A percentile compares a stretch with the other conserved stretches of the same genome.
Conservation (phyloP, 2,797 vertebrate genomes). For the Sebastes nivosus region DNA sequence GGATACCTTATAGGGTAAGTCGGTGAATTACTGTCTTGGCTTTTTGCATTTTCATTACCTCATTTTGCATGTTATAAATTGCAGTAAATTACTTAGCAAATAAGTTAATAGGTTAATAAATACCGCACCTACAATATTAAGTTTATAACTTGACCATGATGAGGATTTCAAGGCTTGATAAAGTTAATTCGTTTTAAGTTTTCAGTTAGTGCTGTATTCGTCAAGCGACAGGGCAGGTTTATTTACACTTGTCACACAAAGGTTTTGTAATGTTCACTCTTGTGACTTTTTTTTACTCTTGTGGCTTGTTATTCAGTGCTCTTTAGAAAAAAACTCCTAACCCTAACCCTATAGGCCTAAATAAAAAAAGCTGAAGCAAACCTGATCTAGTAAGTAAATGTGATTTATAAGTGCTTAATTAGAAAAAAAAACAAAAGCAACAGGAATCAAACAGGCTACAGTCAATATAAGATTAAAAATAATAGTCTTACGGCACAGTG, state of each 20-base stretch:
- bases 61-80: too few relatives aligned
- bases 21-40: not conserved
- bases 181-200: not conserved
- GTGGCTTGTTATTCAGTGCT: not conserved
- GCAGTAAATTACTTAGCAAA: not conserved
- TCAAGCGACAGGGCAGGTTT: not conserved
- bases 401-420: not conserved
- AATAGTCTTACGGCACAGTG: not conserved
- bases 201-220: not conserved
- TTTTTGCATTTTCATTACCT: not conserved
- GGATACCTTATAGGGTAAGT: conserved; percentile 86
- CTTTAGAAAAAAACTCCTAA: not conserved
- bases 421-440: not conserved
- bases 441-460: not conserved
- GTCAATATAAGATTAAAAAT: not conserved
- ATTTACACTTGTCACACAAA: too few relatives aligned
- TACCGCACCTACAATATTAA: too few relatives aligned
- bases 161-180: too few relatives aligned
- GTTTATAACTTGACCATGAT: too few relatives aligned
- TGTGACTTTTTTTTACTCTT: not conserved
- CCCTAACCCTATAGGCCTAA: too few relatives aligned
- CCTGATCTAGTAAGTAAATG: not conserved
- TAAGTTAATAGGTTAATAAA: too few relatives aligned
- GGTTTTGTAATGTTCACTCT: too few relatives aligned
- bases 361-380: not conserved